Evolutionary conservation across 2,113 vertebrate species (phyloP), one percentile per base, ranked within the genome.

Genomic region (Penelope pileata): DNA sequence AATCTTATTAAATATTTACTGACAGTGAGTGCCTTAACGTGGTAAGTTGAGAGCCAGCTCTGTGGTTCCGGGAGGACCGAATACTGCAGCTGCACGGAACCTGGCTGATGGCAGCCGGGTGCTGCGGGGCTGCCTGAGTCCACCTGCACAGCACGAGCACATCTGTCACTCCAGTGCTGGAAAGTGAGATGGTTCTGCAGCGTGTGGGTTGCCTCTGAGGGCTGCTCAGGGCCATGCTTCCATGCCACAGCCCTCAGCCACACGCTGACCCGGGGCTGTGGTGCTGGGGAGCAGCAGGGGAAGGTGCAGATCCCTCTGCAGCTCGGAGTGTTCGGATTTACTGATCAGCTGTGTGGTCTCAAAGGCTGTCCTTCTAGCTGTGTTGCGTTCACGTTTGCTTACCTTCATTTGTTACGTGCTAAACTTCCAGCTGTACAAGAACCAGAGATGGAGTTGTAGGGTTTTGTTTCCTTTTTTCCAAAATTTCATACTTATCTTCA

Each of bases 161-260:
- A n/a, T 42, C 5, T 19, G 7, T 14, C 38, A 42, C 72, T 90
- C 50, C 26, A 30, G 32, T 70, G 83, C 2, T 50, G 58, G 69
- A 91, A 91, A 91, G 9, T 4, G 30, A 80, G 45, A 11, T 10
- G 29, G 3, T 58, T 82, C 32, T 64, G 70, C 53, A 73, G 48
- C 0, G 0, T 15, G 13, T 36, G 12, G 23, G 40, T 69, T 0
- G 0, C 56, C 47, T 54, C 26, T 18, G 43, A 79, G 40, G 45
- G 70, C 40, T 54, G 67, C 83, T 84, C 2, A 5, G 64, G 7
- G 29, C 62, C 0, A 1, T 59, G 45, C 69, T 86, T 34, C 43
- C 42, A 45, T 32, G 3, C n/a, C n/a, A n/a, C n/a, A n/a, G n/a
- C n/a, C n/a, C n/a, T n/a, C n/a, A n/a, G n/a, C n/a, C n/a, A n/a